phyloP scores from a whole-genome alignment of 35 echinoderm and acorn worm genomes.

The Nesometra sesokonis region DNA sequence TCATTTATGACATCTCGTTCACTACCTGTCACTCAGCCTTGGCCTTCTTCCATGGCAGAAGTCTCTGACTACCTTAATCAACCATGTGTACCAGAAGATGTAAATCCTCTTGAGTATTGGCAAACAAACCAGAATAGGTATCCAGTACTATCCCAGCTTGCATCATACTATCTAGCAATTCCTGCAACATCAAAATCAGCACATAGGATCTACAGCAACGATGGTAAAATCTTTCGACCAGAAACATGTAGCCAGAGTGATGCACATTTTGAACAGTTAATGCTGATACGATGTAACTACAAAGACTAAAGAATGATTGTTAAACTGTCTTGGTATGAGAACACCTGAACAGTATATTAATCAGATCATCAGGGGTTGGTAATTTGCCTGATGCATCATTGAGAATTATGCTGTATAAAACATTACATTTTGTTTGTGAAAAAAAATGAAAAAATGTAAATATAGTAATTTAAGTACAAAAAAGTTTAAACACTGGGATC shows the following conservation, averaged over 20 bases:
- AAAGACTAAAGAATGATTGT: no score
- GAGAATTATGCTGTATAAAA: no score
- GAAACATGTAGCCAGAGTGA: background rate
- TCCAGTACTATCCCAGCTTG: constrained; percentile 9
- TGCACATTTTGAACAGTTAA: constrained; percentile 16
- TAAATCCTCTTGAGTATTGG: constrained; percentile 16
- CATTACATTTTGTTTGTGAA: no score
- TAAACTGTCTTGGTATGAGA: no score
- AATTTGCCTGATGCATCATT: no score
- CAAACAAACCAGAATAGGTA: background rate
- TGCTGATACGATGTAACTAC: constrained; percentile 20
- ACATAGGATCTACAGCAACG: background rate
- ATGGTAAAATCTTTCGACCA: constrained; percentile 1
- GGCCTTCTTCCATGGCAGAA: background rate
- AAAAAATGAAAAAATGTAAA: no score
- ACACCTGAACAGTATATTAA: no score
- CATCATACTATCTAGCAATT: constrained; percentile 1
- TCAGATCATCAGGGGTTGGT: no score
- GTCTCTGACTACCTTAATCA: constrained; percentile 7
- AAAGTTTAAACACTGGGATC: no score
- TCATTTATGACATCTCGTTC: constrained; percentile 5
- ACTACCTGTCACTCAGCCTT: background rate
- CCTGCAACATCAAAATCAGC: constrained; percentile 12
- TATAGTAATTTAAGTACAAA: no score
- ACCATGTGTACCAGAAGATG: constrained; percentile 14